Evolutionary conservation across 2,888 invertebrate genomes (phyloP), one percentile per base, ranked within the genome.

Genomic region (Candidula unifasciata): DNA sequence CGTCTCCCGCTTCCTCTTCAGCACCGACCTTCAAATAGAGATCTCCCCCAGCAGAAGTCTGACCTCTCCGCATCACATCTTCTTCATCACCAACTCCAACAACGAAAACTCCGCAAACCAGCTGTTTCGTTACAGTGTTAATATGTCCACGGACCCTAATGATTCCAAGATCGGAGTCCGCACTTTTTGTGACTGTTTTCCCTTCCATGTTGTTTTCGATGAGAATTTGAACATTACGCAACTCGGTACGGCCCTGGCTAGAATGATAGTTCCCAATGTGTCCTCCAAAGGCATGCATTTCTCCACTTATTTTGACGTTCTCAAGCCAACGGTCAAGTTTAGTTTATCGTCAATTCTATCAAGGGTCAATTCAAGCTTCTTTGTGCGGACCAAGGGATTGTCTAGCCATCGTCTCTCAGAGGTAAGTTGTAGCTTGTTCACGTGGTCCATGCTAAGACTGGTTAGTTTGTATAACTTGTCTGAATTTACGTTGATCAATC

Each of bases 191-290:
- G 96, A 96, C 87, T 97, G 98, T 27, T 99, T 99, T 93, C 99
- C 99, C 0, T 99, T 99, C 94, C 99, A 99, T 93, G 94, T 99
- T 90, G 97, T 98, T 96, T 99, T 99, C 92, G 96, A 98, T 93
- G 96, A 96, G 35, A 95, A 97, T 90, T 95, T 99, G 94, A 95
- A 95, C 92, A 96, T 99, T 89, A 96, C 97, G 33, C 98, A 98
- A 94, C 97, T 97, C 6, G 98, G 98, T 76, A 96, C 96, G 83
- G 97, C 98, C 0, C 96, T 98, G 76, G 96, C 97, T 24, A 96
- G 98, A 88, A 96, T 98, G 27, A 96, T 98, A 90, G 97, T 97
- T 0, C 94, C 94, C 85, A 95, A 89, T n/a, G 87, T 89, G 60
- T 74, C 86, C 30, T 85, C 85, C 13, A 85, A 84, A 27, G 89